Conservation (phyloP, 2,113 vertebrate species). For the Callipepla californica region DNA sequence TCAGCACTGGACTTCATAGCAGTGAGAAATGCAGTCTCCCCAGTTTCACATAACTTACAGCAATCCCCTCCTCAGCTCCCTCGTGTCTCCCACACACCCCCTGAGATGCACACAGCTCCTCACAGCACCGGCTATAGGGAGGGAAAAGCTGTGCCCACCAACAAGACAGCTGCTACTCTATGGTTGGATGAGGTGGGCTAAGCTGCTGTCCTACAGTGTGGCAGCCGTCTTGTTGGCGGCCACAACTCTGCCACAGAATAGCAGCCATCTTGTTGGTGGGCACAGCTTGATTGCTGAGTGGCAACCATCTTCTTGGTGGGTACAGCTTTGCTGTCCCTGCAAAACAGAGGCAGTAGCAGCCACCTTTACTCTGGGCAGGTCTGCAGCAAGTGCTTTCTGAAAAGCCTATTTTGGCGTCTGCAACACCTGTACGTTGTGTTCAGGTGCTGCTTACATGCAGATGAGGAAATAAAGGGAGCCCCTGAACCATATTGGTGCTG, state of each 20-base stretch:
- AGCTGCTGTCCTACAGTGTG: background rate
- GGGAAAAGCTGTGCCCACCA: background rate
- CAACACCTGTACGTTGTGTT: background rate
- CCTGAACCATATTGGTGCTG: background rate
- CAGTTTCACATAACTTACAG: background rate
- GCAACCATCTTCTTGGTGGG: rapidly evolving
- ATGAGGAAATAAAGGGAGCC: background rate
- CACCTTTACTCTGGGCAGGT: background rate
- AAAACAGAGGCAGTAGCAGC: rapidly evolving
- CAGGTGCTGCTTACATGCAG: background rate
- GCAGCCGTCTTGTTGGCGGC: rapidly evolving
- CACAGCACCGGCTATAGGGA: too few relatives aligned
- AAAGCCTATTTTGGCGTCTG: background rate
- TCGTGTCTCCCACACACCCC: rapidly evolving
- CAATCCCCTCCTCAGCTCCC: background rate
- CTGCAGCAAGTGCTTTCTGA: background rate
- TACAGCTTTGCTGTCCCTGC: rapidly evolving
- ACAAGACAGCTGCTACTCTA: rapidly evolving
- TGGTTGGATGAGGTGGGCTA: background rate
- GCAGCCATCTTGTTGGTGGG: too few relatives aligned
- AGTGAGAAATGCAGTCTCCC: rapidly evolving
- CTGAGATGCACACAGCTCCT: rapidly evolving
- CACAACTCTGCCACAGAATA: rapidly evolving
- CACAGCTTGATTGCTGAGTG: background rate
- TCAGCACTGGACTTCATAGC: background rate